Percentiles rank a stretch among this genome's conserved stretches.
Evolutionary conservation across 1,140 invertebrate genomes (phyloP).

Genomic region (Hetaerina americana): DNA sequence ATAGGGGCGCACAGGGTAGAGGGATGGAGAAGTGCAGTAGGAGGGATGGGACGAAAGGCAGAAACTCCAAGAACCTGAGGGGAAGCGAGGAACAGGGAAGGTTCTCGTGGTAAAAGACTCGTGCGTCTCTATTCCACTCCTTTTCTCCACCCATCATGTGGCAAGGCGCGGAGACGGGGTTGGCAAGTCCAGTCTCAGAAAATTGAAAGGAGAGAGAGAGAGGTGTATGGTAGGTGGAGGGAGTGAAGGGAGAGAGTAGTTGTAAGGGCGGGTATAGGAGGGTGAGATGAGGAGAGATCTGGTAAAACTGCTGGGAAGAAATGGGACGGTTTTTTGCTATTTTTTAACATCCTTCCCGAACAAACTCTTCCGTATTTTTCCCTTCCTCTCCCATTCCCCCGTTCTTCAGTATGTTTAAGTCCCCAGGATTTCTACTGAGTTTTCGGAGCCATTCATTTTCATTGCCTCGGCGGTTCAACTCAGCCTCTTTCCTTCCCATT

Average conservation of each 20-base stretch:
- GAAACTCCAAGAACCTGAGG: too few species aligned
- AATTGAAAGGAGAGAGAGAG: background rate
- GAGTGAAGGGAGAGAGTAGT: background rate
- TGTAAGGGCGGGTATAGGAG: background rate
- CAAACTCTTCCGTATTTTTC: background rate
- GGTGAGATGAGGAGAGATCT: background rate
- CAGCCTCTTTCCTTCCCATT: too few species aligned
- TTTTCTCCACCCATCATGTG: too few species aligned
- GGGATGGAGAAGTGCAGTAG: too few species aligned
- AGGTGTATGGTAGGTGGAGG: background rate
- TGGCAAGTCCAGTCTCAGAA: background rate
- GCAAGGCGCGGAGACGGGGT: background rate
- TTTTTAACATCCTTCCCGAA: background rate
- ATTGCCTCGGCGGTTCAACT: too few species aligned
- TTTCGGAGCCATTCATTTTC: background rate
- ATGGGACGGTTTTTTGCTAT: background rate
- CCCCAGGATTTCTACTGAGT: background rate
- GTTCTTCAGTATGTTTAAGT: background rate
- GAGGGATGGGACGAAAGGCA: too few species aligned
- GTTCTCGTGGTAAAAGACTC: too few species aligned
- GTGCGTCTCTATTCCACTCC: too few species aligned
- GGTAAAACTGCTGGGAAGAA: background rate
- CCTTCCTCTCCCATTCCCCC: background rate
- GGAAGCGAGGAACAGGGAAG: too few species aligned
- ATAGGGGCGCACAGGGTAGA: too few species aligned